Conservation (phyloP, 2,888 invertebrate genomes). For the Lepetodrilus schrolli region DNA sequence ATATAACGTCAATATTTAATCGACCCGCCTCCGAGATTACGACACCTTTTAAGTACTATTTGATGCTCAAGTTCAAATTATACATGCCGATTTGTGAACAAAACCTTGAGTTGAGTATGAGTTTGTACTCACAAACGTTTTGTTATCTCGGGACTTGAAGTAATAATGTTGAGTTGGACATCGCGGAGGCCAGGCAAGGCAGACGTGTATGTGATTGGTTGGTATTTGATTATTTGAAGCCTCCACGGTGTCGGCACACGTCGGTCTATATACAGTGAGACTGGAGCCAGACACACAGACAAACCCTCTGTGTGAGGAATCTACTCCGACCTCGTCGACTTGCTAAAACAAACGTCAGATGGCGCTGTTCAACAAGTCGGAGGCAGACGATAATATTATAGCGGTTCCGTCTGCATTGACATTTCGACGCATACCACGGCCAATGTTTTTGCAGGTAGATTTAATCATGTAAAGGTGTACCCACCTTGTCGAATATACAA, state of each 20-base stretch:
- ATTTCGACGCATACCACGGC: not conserved
- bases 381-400: conserved; percentile 2
- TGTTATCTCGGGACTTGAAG: too few relatives aligned
- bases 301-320: not conserved
- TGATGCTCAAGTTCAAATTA: too few relatives aligned
- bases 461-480: not conserved
- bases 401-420: not conserved
- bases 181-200: too few relatives aligned
- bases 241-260: not conserved
- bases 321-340: not conserved
- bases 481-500: not conserved
- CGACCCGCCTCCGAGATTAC: too few relatives aligned
- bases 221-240: not conserved
- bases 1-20: too few relatives aligned
- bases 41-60: too few relatives aligned
- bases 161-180: too few relatives aligned
- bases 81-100: too few relatives aligned
- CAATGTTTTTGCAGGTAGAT: not conserved
- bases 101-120: too few relatives aligned
- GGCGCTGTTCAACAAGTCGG: not conserved
- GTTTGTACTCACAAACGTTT: too few relatives aligned
- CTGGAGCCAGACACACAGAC: not conserved
- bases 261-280: not conserved
- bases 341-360: conserved; percentile 2
- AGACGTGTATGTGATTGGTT: too few relatives aligned